phyloP scores from a whole-genome alignment of 2,888 invertebrate genomes.

The Mesorhabditis spiculigera region DNA sequence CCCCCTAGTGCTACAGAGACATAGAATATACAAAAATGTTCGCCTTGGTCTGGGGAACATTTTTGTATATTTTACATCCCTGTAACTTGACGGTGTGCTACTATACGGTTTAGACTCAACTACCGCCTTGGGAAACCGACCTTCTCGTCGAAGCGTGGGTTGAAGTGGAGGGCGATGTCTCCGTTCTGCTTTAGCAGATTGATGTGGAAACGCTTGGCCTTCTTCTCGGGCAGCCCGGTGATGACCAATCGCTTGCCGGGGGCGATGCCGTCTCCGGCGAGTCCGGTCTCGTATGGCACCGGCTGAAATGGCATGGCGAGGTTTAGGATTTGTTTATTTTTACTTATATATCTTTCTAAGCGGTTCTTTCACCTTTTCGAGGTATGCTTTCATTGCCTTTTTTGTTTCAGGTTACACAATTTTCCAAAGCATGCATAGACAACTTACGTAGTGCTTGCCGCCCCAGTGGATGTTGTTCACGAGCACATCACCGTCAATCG shows the following conservation, averaged over 20 bases:
- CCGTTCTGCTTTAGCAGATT: constrained; percentile 46
- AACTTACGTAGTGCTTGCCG: constrained; percentile 56
- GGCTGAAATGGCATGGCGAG: constrained; percentile 34
- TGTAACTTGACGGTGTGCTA: too few relatives aligned
- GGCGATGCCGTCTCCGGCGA: constrained; percentile 51
- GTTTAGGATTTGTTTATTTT: background rate
- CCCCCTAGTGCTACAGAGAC: too few relatives aligned
- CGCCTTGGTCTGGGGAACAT: too few relatives aligned
- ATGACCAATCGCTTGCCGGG: constrained; percentile 53
- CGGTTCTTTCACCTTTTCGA: too few relatives aligned
- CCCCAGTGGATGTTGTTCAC: constrained; percentile 56
- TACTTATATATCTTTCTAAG: background rate
- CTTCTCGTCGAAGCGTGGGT: constrained; percentile 46
- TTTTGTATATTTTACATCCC: too few relatives aligned
- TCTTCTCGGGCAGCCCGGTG: constrained; percentile 56
- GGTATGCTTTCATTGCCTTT: too few relatives aligned
- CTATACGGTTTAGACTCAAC: too few relatives aligned
- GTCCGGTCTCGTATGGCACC: constrained; percentile 54
- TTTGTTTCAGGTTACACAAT: background rate
- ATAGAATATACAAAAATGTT: too few relatives aligned
- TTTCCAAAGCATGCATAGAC: too few relatives aligned
- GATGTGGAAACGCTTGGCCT: constrained; percentile 45
- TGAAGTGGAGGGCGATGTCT: constrained; percentile 45
- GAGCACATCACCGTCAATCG: constrained; percentile 55
- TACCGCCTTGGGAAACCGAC: constrained; percentile 9